Evolutionary conservation across 2,888 invertebrate species (phyloP).

Genomic region (Xanthorhoe designata): DNA sequence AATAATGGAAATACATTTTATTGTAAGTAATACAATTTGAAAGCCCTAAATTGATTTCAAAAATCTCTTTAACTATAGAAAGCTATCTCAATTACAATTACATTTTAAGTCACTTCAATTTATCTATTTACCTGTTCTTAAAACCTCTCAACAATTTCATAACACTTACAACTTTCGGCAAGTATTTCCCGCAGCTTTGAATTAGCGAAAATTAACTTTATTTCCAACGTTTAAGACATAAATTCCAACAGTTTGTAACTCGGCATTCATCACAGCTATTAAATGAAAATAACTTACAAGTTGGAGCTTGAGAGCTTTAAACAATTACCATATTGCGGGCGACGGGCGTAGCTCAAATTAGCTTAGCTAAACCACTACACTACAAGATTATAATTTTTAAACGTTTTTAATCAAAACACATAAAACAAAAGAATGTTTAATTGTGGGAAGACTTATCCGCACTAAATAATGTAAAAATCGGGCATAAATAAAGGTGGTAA

Average conservation of each 20-base stretch:
- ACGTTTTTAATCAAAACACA: too few species aligned
- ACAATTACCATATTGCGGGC: slow-evolving; percentile 39
- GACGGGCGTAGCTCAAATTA: not conserved
- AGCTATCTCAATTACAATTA: not conserved
- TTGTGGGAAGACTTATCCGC: too few species aligned
- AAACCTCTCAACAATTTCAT: slow-evolving; percentile 4
- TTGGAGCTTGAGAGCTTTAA: slow-evolving; percentile 34
- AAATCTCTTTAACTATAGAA: not conserved
- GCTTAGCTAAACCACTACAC: not conserved
- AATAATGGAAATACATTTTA: too few species aligned
- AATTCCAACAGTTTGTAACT: slow-evolving; percentile 27
- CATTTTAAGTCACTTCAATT: too few species aligned
- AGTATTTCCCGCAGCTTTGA: slow-evolving; percentile 11
- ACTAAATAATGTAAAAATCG: too few species aligned
- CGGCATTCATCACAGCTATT: slow-evolving; percentile 32
- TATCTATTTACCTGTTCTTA: not conserved
- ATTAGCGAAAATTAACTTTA: slow-evolving; percentile 28
- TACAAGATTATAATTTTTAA: too few species aligned
- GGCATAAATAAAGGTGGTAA: too few species aligned
- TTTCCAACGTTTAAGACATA: slow-evolving; percentile 20
- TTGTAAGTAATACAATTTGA: too few species aligned
- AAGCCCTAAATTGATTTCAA: too few species aligned
- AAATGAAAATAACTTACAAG: slow-evolving; percentile 38
- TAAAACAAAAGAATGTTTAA: too few species aligned
- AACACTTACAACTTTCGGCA: not conserved